These are phyloP conservation scores for Caenorhabditis sinica DNA, from an alignment of 2,888 invertebrate species.

Conservation along the genomic window DNA sequence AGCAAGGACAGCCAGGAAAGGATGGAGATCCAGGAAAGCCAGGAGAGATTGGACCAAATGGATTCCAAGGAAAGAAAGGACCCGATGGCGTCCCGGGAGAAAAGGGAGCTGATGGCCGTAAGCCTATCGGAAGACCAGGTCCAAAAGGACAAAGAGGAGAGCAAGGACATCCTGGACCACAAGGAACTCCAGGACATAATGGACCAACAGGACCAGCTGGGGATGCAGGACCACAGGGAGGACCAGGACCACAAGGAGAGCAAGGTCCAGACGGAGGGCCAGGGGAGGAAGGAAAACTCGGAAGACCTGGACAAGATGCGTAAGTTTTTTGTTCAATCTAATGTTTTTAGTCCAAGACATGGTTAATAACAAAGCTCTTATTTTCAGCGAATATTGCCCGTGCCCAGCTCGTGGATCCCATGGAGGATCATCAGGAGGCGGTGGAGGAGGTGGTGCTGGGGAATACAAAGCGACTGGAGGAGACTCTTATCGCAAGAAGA, in stretches of 20 bases:
- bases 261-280: slow-evolving; percentile 67
- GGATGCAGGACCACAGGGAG: slow-evolving; percentile 68
- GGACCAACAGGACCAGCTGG: slow-evolving; percentile 65
- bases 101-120: slow-evolving; percentile 70
- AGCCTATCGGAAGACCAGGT: slow-evolving; percentile 69
- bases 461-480: slow-evolving; percentile 51
- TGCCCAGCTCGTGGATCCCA: slow-evolving; percentile 58
- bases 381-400: slow-evolving; percentile 65
- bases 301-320: slow-evolving; percentile 69
- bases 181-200: slow-evolving; percentile 63
- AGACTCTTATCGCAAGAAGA: slow-evolving; percentile 56
- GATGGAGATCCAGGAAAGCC: slow-evolving; percentile 74
- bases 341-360: too few species aligned
- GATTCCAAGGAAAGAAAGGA: slow-evolving; percentile 66
- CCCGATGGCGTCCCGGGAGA: slow-evolving; percentile 68
- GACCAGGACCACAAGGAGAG: slow-evolving; percentile 60
- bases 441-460: slow-evolving; percentile 33
- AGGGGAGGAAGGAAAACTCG: slow-evolving; percentile 68
- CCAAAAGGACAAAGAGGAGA: slow-evolving; percentile 69
- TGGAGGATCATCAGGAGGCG: slow-evolving; percentile 50
- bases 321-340: slow-evolving; percentile 56
- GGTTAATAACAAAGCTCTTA: too few species aligned
- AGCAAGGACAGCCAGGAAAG: slow-evolving; percentile 66
- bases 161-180: slow-evolving; percentile 67
- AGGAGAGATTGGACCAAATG: slow-evolving; percentile 71